A percentile compares a stretch with the other conserved stretches of the same genome.
Evolutionary conservation across 1,140 invertebrate genomes (phyloP).

Genomic region (Camponotus floridanus): DNA sequence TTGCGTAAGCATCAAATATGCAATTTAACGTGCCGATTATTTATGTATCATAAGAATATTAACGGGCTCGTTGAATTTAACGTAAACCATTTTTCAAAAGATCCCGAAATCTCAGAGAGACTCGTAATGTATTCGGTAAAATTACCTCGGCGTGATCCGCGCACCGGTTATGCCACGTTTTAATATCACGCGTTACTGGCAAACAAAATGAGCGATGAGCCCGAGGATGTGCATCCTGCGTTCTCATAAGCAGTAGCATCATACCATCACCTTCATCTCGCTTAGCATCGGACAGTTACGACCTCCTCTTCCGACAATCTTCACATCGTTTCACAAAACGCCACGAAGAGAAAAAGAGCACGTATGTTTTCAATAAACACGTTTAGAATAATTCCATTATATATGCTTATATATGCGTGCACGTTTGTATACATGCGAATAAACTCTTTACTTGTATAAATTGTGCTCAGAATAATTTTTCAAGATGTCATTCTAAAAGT

Average conservation of each 20-base stretch:
- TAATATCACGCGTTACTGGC: conserved; percentile 58
- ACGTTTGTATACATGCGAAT: not conserved
- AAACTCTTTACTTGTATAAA: not conserved
- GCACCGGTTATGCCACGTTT: conserved; percentile 32
- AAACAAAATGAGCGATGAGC: conserved; percentile 49
- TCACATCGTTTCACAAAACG: not conserved
- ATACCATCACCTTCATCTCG: conserved; percentile 36
- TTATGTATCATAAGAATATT: not conserved
- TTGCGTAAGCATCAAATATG: conserved; percentile 15
- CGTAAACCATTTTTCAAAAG: conserved; percentile 44
- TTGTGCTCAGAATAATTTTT: not conserved
- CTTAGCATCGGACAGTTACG: conserved; percentile 19
- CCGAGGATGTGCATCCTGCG: conserved; percentile 37
- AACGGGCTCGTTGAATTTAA: not conserved
- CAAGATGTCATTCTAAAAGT: conserved; percentile 1
- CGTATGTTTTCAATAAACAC: not conserved
- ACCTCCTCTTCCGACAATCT: conserved; percentile 39
- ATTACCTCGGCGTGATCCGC: conserved; percentile 19
- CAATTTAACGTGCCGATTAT: not conserved
- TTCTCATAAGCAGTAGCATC: conserved; percentile 42
- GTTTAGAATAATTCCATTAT: not conserved
- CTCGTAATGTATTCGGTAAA: conserved; percentile 27
- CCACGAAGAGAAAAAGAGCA: not conserved
- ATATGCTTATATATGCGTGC: too few relatives aligned
- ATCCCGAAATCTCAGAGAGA: conserved; percentile 33